Conservation (phyloP, 2,888 invertebrate genomes). For the Troglohyphantes excavatus region DNA sequence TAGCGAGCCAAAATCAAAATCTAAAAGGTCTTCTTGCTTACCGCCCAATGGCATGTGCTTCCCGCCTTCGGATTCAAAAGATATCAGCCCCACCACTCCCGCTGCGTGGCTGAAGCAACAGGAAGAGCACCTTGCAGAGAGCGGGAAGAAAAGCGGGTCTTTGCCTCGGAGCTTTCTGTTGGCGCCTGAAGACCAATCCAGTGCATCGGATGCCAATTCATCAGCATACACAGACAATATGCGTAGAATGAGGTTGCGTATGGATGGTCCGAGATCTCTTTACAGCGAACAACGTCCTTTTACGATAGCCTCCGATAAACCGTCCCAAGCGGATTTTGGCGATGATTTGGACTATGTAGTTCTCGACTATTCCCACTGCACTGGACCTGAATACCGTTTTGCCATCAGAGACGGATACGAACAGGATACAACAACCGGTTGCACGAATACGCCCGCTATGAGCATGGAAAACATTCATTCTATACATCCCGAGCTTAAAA, state of each 20-base stretch:
- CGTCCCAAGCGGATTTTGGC: conserved; percentile 86
- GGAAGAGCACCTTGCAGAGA: conserved; percentile 87
- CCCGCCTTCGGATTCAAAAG: conserved; percentile 72
- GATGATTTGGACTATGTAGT: conserved; percentile 86
- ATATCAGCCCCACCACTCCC: conserved; percentile 86
- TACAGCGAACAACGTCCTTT: conserved; percentile 85
- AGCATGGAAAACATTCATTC: conserved; percentile 83
- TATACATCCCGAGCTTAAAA: conserved; percentile 90
- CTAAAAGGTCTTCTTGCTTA: conserved; percentile 29
- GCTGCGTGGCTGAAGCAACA: conserved; percentile 89
- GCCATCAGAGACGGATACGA: conserved; percentile 76
- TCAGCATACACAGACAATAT: background rate
- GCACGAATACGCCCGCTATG: conserved; percentile 82
- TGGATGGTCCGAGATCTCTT: conserved; percentile 61
- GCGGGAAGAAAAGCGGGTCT: conserved; percentile 89
- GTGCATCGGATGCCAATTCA: background rate
- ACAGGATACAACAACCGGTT: conserved; percentile 82
- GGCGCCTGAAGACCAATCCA: conserved; percentile 78
- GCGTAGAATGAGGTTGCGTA: conserved; percentile 51
- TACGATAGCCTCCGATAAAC: conserved; percentile 88
- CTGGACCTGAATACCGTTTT: conserved; percentile 63
- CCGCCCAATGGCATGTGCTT: conserved; percentile 44
- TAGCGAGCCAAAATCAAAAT: conserved; percentile 48
- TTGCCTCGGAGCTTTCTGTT: conserved; percentile 90
- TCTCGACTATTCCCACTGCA: conserved; percentile 82